These are phyloP conservation scores for Menura novaehollandiae DNA, from an alignment of 2,113 vertebrate species.

Conservation along the genomic window DNA sequence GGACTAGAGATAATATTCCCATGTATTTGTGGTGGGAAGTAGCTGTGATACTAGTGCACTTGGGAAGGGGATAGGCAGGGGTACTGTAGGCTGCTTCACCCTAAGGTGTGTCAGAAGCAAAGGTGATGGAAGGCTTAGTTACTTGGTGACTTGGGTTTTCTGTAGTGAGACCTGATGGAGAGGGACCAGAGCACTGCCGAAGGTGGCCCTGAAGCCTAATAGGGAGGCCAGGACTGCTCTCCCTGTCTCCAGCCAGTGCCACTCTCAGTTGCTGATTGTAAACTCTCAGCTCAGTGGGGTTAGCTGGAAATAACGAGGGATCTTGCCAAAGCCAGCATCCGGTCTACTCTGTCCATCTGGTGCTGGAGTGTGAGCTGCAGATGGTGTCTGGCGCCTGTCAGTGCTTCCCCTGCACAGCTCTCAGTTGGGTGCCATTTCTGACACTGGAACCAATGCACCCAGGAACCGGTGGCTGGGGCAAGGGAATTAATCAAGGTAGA, in stretches of 20 bases:
- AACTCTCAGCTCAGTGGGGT: background rate
- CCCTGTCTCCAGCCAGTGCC: background rate
- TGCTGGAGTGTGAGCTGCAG: background rate
- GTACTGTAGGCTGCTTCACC: background rate
- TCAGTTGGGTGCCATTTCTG: background rate
- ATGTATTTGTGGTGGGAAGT: background rate
- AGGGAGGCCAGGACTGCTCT: background rate
- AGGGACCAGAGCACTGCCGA: background rate
- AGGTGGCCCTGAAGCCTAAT: background rate
- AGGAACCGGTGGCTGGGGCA: background rate
- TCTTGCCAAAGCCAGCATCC: background rate
- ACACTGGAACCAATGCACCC: background rate
- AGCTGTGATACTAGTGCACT: background rate
- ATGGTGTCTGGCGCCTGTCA: background rate
- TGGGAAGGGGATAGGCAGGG: background rate
- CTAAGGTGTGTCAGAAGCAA: background rate
- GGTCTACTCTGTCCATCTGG: fast-evolving
- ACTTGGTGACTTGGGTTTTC: background rate
- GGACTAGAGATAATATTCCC: background rate
- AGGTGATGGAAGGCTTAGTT: background rate
- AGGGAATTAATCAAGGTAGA: background rate
- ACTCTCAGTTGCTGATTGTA: background rate
- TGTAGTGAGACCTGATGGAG: background rate
- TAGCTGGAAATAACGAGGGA: background rate
- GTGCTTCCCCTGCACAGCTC: background rate